A percentile compares a stretch with the other conserved stretches of the same genome.
Evolutionary conservation across 1,140 invertebrate species (phyloP).

Genomic region (Philaenus spumarius): DNA sequence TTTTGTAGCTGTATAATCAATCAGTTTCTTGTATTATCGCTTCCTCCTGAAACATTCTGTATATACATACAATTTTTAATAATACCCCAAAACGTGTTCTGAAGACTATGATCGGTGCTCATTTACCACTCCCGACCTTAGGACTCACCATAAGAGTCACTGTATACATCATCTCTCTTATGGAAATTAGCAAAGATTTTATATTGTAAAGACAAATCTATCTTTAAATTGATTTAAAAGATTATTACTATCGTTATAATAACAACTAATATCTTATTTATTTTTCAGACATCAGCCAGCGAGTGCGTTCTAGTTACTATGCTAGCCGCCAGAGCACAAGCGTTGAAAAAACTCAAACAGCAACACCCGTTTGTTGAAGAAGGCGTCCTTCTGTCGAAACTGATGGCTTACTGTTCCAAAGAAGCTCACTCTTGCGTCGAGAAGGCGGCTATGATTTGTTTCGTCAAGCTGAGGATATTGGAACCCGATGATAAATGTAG

Average conservation of each 20-base stretch:
- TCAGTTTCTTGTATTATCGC: no score
- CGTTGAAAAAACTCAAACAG: slow-evolving; percentile 84
- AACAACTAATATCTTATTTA: neutral
- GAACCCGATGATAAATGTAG: slow-evolving; percentile 93
- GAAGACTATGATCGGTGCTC: no score
- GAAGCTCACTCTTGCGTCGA: slow-evolving; percentile 99
- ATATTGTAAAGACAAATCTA: no score
- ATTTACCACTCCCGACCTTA: no score
- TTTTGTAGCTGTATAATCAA: no score
- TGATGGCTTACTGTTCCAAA: slow-evolving; percentile 90
- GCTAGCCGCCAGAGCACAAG: slow-evolving; percentile 89
- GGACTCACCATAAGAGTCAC: no score
- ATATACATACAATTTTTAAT: no score
- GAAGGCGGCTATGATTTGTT: slow-evolving; percentile 98
- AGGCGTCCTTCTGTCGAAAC: slow-evolving; percentile 85
- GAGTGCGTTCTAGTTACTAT: slow-evolving; percentile 95
- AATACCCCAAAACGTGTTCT: no score
- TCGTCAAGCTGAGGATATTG: slow-evolving; percentile 94
- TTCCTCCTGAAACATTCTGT: no score
- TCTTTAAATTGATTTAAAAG: no score
- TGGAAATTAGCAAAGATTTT: no score
- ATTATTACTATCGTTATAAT: neutral
- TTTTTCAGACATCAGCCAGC: slow-evolving; percentile 86
- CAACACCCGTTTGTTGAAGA: slow-evolving; percentile 90
- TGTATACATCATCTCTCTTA: no score